Base-by-base conservation (phyloP, 1,140 invertebrate genomes). In the Drosophila erecta region DNA sequence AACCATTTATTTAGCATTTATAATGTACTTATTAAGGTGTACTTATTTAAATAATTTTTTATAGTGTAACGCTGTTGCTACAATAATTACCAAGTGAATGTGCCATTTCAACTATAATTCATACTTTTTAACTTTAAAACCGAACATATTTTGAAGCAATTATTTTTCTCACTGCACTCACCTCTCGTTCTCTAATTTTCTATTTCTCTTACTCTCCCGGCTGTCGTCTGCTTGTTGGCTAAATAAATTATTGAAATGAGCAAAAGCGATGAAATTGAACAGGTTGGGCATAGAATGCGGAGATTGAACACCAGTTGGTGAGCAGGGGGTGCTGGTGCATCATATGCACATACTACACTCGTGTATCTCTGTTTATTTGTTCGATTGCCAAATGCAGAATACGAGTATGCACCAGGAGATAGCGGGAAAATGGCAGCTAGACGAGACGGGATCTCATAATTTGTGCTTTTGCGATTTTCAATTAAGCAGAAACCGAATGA, bases 161-260 rank as follows among this genome's bases (percentile, higher is more conserved):
- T n/a, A 11, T 33, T 17, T 61, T 15, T 27, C 11, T 12, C 6
- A 24, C 35, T 46, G 49, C 20, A 17, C 66, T 10, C 10, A 4
- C 15, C 30, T 57, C 54, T 30, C 54, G 24, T 33, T 46, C 20
- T 22, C 37, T 43, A 60, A 46, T 37, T 53, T 41, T 33, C 49
- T 44, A 37, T 70, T 54, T 60, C 37, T 54, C 24, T 55, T 20
- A 44, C 65, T 35, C 47, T 22, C 15, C 10, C 41, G 56, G 47
- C 50, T 54, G 51, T 58, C 44, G 37, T 44, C 44, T 33, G 61
- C 59, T 79, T 81, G 81, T 83, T 89, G 84, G 76, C 65, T 47
- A 89, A 87, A 87, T 87, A 87, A 87, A 84, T 89, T 80, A 87
- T 89, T 67, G 84, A 89, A 87, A 87, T 79, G 67, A 83, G 84